Conservation (phyloP, 2,888 invertebrate genomes). For the Vannuccia rotundouncinata region DNA sequence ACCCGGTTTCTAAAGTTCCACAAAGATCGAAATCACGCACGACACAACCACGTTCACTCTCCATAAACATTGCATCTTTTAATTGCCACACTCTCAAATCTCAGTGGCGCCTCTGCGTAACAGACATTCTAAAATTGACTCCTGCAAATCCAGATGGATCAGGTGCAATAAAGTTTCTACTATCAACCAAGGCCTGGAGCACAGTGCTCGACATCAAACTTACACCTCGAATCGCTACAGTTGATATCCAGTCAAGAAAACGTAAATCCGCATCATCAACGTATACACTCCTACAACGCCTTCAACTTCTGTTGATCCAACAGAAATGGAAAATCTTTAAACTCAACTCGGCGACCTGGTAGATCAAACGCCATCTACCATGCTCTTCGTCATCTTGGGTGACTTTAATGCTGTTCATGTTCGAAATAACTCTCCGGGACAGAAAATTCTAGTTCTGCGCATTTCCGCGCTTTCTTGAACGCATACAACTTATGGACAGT, state of each 20-base stretch:
- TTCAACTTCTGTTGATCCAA: neutral
- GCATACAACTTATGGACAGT: neutral
- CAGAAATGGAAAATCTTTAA: neutral
- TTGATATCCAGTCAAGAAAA: too few relatives aligned
- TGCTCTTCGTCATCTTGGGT: neutral
- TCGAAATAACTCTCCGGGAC: neutral
- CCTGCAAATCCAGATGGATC: neutral
- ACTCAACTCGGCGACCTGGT: neutral
- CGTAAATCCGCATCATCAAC: neutral
- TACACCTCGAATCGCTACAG: neutral
- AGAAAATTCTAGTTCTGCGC: neutral
- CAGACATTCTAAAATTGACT: neutral
- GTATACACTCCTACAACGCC: neutral
- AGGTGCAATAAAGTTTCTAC: neutral
- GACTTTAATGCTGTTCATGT: neutral
- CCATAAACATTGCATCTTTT: neutral
- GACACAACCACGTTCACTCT: neutral
- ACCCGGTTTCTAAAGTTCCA: neutral
- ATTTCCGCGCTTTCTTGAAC: neutral
- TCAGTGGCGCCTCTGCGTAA: neutral
- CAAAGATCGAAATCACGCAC: neutral
- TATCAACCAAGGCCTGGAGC: neutral
- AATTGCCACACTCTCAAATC: neutral
- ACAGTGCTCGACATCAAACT: neutral
- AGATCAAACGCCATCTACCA: neutral